phyloP scores from a whole-genome alignment of 2,797 vertebrate species.

The Sandelia bainsii region DNA sequence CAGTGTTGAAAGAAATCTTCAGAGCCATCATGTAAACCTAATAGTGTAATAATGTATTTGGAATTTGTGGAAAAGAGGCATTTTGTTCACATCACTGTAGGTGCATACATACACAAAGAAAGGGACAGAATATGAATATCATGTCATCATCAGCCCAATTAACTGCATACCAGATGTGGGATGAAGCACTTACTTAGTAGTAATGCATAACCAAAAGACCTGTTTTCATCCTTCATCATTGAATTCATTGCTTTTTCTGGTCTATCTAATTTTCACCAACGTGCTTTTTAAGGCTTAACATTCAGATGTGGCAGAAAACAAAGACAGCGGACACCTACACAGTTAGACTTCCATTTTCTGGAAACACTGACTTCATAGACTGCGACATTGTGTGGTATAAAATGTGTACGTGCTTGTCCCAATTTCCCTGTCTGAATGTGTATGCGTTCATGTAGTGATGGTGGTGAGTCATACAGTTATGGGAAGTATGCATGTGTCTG shows the following conservation, averaged over 20 bases:
- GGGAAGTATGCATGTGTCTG: conserved; percentile 58
- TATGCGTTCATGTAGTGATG: conserved; percentile 31
- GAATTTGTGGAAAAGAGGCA: conserved; percentile 7
- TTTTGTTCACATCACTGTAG: neutral
- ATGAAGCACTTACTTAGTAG: conserved; percentile 25
- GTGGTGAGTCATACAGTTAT: conserved; percentile 79
- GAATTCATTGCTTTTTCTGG: too few relatives aligned
- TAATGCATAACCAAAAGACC: conserved; percentile 18
- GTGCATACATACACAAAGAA: conserved; percentile 21
- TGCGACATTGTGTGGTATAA: conserved; percentile 12
- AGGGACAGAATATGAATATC: conserved; percentile 19
- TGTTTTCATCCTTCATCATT: neutral
- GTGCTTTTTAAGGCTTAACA: conserved; percentile 10
- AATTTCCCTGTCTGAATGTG: conserved; percentile 49
- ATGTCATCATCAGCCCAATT: conserved; percentile 32
- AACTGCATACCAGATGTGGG: conserved; percentile 31
- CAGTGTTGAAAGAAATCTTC: conserved; percentile 63
- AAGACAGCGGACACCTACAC: neutral
- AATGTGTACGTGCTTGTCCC: conserved; percentile 41
- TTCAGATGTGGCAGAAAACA: conserved; percentile 13
- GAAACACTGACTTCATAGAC: conserved; percentile 9
- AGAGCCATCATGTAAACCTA: conserved; percentile 50
- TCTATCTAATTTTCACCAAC: too few relatives aligned
- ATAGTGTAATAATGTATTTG: conserved; percentile 36
- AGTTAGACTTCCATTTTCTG: conserved; percentile 14